A percentile compares a stretch with the other conserved stretches of the same genome.
phyloP scores from a whole-genome alignment of 1,140 invertebrate species.

The Sminthurides bifidus region DNA sequence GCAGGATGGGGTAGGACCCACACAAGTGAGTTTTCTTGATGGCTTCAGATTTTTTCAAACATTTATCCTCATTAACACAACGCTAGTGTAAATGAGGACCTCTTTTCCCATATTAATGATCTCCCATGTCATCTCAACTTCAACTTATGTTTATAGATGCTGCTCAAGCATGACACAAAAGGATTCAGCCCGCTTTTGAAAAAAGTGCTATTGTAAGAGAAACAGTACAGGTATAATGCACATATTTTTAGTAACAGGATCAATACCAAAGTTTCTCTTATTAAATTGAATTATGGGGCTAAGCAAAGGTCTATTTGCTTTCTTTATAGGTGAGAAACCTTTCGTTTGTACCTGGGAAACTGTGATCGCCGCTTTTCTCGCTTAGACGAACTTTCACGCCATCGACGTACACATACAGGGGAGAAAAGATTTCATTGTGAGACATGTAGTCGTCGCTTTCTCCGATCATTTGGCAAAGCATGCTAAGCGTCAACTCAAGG shows the following conservation, averaged over 20 bases:
- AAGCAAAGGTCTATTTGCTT: not conserved
- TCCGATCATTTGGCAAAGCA: conserved; percentile 85
- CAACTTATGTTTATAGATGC: no score
- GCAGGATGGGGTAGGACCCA: no score
- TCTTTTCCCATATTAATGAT: no score
- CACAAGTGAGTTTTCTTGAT: no score
- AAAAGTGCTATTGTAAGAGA: no score
- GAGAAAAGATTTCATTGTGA: conserved; percentile 88
- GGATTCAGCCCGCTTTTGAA: no score
- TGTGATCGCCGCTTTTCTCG: conserved; percentile 84
- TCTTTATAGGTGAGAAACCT: conserved; percentile 67
- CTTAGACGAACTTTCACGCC: conserved; percentile 86
- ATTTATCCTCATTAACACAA: no score
- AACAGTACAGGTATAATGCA: conserved; percentile 62
- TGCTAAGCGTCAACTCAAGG: conserved; percentile 68
- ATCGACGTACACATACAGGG: conserved; percentile 86
- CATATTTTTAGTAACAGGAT: not conserved
- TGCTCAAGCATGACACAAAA: no score
- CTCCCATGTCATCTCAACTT: no score
- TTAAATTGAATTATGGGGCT: not conserved
- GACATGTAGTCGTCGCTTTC: conserved; percentile 78
- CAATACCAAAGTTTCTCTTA: not conserved
- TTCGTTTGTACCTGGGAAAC: conserved; percentile 72
- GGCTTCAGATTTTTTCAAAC: no score
- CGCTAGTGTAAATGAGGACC: no score